Percentiles rank a stretch among this genome's conserved stretches.
Conservation (phyloP, 2,797 vertebrate genomes). For the Amblyraja radiata region DNA sequence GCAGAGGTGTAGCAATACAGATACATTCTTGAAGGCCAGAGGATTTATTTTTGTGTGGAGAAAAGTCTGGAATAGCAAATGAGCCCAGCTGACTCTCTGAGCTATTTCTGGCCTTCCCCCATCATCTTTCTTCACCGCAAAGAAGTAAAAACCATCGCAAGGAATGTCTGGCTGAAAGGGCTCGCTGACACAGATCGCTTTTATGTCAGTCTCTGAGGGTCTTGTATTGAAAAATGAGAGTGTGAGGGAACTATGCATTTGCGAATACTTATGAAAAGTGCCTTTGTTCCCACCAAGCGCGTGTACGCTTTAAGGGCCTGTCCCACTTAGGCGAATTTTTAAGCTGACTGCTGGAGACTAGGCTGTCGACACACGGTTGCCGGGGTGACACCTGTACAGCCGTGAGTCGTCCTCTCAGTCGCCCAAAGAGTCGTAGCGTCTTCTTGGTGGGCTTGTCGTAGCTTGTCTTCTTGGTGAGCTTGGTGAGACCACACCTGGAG, state of each 20-base stretch:
- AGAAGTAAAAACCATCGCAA: not conserved
- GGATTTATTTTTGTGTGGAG: not conserved
- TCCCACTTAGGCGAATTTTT: too few species aligned
- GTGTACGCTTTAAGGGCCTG: too few species aligned
- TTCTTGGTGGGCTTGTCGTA: too few species aligned
- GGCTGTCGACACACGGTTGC: too few species aligned
- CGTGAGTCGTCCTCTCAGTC: too few species aligned
- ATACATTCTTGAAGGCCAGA: not conserved
- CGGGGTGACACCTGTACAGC: too few species aligned
- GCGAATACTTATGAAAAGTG: not conserved
- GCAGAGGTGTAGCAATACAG: not conserved
- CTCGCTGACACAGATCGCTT: slow-evolving; percentile 10
- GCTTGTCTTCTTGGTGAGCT: too few species aligned
- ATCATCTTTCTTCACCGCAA: not conserved
- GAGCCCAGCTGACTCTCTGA: not conserved
- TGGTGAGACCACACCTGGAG: too few species aligned
- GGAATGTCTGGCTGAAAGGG: not conserved
- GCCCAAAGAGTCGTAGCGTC: too few species aligned
- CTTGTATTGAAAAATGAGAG: not conserved
- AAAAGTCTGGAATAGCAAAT: not conserved
- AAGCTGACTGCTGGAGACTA: too few species aligned
- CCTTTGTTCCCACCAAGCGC: not conserved
- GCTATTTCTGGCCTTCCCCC: not conserved
- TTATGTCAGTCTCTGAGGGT: not conserved
- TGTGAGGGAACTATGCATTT: not conserved